A percentile compares a stretch with the other conserved stretches of the same genome.
These are phyloP conservation scores for Myrmophylax atrothorax DNA, from an alignment of 2,113 vertebrate species.

Conservation along the genomic window DNA sequence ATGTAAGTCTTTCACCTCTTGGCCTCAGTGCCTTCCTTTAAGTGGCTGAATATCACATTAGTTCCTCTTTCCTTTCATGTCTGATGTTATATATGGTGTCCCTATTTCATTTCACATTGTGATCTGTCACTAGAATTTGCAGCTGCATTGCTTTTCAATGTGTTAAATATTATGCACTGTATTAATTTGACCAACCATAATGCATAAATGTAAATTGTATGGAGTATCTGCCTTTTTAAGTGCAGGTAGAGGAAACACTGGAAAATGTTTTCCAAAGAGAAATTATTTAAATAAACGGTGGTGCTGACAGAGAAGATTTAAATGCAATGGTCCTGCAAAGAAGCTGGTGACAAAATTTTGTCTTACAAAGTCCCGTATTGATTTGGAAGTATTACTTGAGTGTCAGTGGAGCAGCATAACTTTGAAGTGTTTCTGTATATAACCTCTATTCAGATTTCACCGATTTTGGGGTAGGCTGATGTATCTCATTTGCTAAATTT, in stretches of 20 bases:
- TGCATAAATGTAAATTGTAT: background rate
- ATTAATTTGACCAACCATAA: background rate
- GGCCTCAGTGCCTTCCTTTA: background rate
- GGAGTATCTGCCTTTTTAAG: background rate
- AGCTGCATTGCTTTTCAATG: background rate
- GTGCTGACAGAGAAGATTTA: background rate
- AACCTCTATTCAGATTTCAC: background rate
- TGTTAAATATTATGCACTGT: background rate
- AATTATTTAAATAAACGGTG: background rate
- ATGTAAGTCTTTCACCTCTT: background rate
- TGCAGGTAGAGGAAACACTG: background rate
- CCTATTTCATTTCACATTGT: background rate
- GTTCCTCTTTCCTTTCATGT: background rate
- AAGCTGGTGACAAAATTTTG: background rate
- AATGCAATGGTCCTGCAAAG: background rate
- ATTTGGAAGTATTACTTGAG: background rate
- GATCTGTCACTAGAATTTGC: background rate
- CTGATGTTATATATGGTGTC: background rate
- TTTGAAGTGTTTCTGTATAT: background rate
- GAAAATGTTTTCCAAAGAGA: background rate
- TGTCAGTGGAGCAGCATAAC: background rate
- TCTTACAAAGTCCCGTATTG: background rate
- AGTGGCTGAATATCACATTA: background rate
- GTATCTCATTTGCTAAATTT: background rate
- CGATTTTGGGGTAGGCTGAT: background rate